Conservation (phyloP, 2,888 invertebrate species). For the Penaeus monodon region DNA sequence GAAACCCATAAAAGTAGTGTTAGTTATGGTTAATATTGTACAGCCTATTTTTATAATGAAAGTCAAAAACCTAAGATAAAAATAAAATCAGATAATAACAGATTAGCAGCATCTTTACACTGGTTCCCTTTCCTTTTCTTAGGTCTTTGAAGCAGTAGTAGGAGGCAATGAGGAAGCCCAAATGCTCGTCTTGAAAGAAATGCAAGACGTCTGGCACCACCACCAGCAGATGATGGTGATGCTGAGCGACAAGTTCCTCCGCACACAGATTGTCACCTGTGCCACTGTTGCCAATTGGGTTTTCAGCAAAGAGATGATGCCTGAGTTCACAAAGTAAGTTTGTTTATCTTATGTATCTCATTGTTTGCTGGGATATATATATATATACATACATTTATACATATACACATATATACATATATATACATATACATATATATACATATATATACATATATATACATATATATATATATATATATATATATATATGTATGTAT, state of each 20-base stretch:
- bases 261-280: constrained; percentile 96
- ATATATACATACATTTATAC: too few relatives aligned
- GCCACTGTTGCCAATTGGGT: constrained; percentile 98
- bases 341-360: neutral
- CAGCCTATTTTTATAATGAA: too few relatives aligned
- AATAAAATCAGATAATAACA: too few relatives aligned
- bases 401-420: too few relatives aligned
- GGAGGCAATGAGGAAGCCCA: constrained; percentile 59
- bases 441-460: too few relatives aligned
- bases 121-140: neutral
- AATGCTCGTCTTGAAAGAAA: constrained; percentile 81
- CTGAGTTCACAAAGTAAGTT: constrained; percentile 83
- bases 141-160: constrained; percentile 61
- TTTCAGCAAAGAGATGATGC: constrained; percentile 92
- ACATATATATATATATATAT: too few relatives aligned
- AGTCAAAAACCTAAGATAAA: too few relatives aligned
- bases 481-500: too few relatives aligned
- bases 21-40: too few relatives aligned
- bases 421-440: too few relatives aligned
- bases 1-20: too few relatives aligned
- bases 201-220: constrained; percentile 94
- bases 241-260: constrained; percentile 95
- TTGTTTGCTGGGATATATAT: neutral
- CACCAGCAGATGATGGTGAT: constrained; percentile 97
- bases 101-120: too few relatives aligned